Percentiles rank a stretch among this genome's conserved stretches.
Conservation (phyloP, 2,888 invertebrate genomes). For the Hirtodrosophila histrioides region DNA sequence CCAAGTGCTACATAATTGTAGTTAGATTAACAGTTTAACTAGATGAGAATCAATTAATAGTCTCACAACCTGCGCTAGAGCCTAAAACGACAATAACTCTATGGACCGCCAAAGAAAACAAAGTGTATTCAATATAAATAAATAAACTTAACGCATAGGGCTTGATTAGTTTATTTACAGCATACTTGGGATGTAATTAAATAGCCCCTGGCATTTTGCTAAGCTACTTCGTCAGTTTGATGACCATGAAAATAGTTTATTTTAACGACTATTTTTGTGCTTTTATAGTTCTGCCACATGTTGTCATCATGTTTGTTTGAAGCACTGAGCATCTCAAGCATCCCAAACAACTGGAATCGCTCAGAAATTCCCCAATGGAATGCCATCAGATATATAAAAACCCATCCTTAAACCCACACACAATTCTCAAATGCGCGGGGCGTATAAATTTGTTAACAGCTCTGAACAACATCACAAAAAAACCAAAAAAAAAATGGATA, state of each 20-base stretch:
- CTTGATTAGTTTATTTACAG: conserved; percentile 24
- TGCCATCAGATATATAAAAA: conserved; percentile 29
- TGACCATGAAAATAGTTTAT: conserved; percentile 22
- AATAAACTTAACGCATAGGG: too few relatives aligned
- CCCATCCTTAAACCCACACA: conserved; percentile 20
- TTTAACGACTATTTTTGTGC: conserved; percentile 30
- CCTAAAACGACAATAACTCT: too few relatives aligned
- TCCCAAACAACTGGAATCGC: conserved; percentile 41
- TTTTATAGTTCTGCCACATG: conserved; percentile 47
- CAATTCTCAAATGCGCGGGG: conserved; percentile 47
- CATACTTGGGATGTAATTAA: conserved; percentile 24
- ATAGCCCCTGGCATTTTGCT: conserved; percentile 6
- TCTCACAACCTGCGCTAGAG: too few relatives aligned
- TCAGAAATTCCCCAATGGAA: conserved; percentile 64
- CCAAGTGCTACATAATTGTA: too few relatives aligned
- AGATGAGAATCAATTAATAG: too few relatives aligned
- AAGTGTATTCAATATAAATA: too few relatives aligned
- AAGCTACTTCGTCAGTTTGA: conserved; percentile 36
- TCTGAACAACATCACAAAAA: conserved; percentile 20
- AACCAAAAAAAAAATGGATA: conserved; percentile 2
- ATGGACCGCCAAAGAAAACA: too few relatives aligned
- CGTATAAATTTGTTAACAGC: conserved; percentile 65
- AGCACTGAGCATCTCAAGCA: conserved; percentile 14
- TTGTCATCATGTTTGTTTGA: conserved; percentile 34
- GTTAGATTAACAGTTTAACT: too few relatives aligned